Percentiles rank a stretch among this genome's conserved stretches.
phyloP scores from a whole-genome alignment of 2,113 vertebrate species.

The Plestiodon gilberti region DNA sequence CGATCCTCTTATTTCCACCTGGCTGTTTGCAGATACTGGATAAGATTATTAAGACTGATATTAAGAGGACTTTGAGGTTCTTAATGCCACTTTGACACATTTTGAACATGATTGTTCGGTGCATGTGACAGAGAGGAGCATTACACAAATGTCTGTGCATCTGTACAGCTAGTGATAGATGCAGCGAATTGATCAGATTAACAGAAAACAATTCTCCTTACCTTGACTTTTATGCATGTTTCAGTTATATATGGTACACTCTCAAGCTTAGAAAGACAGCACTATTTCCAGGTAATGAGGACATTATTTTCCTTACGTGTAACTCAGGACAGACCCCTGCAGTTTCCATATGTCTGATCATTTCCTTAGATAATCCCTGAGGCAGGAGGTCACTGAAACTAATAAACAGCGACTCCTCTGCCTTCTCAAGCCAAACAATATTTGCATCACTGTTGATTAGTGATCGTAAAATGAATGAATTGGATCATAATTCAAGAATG shows the following conservation, averaged over 20 bases:
- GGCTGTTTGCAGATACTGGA: constrained; percentile 1
- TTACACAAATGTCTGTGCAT: background rate
- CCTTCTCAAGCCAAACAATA: constrained; percentile 25
- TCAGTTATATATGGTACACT: constrained; percentile 6
- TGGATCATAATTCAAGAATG: constrained; percentile 7
- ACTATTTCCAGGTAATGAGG: constrained; percentile 54
- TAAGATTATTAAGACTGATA: constrained; percentile 38
- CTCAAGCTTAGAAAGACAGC: constrained; percentile 32
- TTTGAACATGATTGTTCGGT: background rate
- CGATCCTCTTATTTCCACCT: constrained; percentile 2
- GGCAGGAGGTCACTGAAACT: constrained; percentile 32
- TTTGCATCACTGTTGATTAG: constrained; percentile 22
- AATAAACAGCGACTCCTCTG: background rate
- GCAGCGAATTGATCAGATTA: constrained; percentile 25
- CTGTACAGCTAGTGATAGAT: background rate
- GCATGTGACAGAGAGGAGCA: background rate
- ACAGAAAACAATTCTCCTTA: constrained; percentile 24
- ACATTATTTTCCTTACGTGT: constrained; percentile 60
- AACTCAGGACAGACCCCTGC: constrained; percentile 30
- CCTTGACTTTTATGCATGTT: constrained; percentile 34
- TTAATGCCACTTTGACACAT: constrained; percentile 12
- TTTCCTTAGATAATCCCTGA: constrained; percentile 31
- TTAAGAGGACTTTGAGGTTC: constrained; percentile 20
- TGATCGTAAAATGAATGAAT: constrained; percentile 14
- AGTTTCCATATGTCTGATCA: constrained; percentile 43